phyloP scores from a whole-genome alignment of 2,888 invertebrate species.

The Pyrrhia umbra region DNA sequence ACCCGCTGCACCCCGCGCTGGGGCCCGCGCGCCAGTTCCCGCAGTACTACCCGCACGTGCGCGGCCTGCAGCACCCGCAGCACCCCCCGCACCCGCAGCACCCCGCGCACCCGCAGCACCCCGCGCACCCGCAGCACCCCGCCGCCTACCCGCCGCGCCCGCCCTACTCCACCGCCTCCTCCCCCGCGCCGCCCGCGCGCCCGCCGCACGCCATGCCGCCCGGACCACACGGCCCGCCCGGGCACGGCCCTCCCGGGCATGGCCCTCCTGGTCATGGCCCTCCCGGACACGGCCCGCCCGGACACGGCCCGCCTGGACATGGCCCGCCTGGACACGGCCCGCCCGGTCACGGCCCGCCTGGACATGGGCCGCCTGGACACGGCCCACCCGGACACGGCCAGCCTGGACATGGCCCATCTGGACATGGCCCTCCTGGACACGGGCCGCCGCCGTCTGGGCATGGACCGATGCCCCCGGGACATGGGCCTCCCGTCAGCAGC shows the following conservation, averaged over 20 bases:
- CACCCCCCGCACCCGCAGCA: slow-evolving; percentile 51
- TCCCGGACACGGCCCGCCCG: slow-evolving; percentile 8
- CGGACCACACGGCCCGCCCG: slow-evolving; percentile 18
- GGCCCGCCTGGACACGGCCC: slow-evolving; percentile 11
- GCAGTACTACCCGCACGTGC: slow-evolving; percentile 76
- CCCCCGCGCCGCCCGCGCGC: slow-evolving; percentile 32
- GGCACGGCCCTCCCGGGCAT: slow-evolving; percentile 1
- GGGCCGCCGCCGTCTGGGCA: slow-evolving; percentile 47
- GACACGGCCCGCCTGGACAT: slow-evolving; percentile 5
- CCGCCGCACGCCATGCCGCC: slow-evolving; percentile 6
- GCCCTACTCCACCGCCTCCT: slow-evolving; percentile 37
- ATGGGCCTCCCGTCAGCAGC: slow-evolving; percentile 30
- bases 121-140: slow-evolving; percentile 41
- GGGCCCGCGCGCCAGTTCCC: slow-evolving; percentile 62
- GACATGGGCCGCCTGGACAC: neutral
- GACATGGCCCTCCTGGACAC: slow-evolving; percentile 27
- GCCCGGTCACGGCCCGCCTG: slow-evolving; percentile 4
- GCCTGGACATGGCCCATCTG: slow-evolving; percentile 14
- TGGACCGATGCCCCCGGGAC: slow-evolving; percentile 40
- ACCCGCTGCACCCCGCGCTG: slow-evolving; percentile 59
- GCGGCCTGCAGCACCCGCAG: slow-evolving; percentile 41
- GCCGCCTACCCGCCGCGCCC: slow-evolving; percentile 51
- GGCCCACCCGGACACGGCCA: slow-evolving; percentile 1
- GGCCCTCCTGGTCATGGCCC: neutral
- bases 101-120: slow-evolving; percentile 47